These are phyloP conservation scores for Lasioglossum leucozonium DNA, from an alignment of 2,888 invertebrate species.

Conservation along the genomic window DNA sequence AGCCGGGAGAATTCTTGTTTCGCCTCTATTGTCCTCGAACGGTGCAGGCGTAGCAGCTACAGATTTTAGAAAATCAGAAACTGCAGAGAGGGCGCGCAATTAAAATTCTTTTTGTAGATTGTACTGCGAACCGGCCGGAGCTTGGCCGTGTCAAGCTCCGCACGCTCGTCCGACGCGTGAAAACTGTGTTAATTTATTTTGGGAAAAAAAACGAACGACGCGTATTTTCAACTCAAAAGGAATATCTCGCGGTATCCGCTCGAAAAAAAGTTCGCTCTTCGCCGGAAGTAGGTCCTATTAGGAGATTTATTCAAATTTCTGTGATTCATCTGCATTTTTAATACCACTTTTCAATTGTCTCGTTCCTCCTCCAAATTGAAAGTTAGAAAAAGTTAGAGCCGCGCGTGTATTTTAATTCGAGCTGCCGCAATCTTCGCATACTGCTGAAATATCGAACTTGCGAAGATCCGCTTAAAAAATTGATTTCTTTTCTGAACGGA, in stretches of 20 bases:
- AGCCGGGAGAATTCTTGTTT: neutral
- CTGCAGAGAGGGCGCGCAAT: neutral
- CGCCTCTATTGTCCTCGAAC: neutral
- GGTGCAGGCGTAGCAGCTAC: neutral
- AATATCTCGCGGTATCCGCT: neutral
- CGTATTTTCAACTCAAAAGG: neutral
- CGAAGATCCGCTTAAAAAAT: too few species aligned
- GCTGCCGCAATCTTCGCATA: too few species aligned
- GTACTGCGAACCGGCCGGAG: neutral
- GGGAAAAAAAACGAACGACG: neutral
- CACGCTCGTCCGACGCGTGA: neutral
- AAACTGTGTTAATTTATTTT: slow-evolving; percentile 6
- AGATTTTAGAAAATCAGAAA: neutral
- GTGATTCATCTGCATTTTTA: neutral
- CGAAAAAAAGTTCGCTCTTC: neutral
- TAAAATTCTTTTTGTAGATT: slow-evolving; percentile 6
- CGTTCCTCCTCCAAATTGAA: neutral
- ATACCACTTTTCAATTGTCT: neutral
- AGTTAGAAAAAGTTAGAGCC: neutral
- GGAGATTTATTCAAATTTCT: neutral
- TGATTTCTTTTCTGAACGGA: too few species aligned
- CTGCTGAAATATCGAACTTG: too few species aligned
- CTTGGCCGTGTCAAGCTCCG: neutral
- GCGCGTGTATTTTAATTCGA: neutral
- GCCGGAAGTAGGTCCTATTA: neutral